Base-by-base conservation (phyloP, 2,888 invertebrate species). In the Dicyrtoma fusca region DNA sequence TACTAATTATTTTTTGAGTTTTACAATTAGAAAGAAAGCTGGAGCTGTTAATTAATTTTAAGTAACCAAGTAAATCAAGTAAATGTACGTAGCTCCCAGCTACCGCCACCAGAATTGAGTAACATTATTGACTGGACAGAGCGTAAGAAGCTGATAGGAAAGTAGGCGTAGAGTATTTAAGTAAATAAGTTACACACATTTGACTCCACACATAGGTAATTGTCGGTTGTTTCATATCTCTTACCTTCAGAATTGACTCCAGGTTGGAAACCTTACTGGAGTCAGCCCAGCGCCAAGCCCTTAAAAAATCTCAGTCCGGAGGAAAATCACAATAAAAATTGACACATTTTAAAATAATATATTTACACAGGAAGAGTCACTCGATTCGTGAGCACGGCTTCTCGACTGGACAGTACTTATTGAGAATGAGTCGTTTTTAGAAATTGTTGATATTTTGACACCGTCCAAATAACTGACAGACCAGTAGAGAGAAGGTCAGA, bases 231-330 rank as follows among this genome's bases (percentile, higher is more conserved):
- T 21, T 55, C 55, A 55, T 55, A 14, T 25, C 81, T 81, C 78
- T 74, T 80, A 85, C 84, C 83, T 83, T 83, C 76, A 85, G 83
- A 77, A 84, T 82, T 76, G 83, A 82, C 82, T 85, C 84, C 79
- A 85, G 82, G 79, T 82, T 83, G 81, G 82, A 82, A 73, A 84
- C 83, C 79, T 84, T 83, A 77, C 82, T 81, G 76, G 79, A 79
- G 76, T 76, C 77, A 69, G 74, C 75, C 76, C 76, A 76, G 76
- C 69, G 68, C 68, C 75, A 73, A 76, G 74, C 74, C 76, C 76
- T 76, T 74, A 64, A 76, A 74, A 71, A 71, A 71, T 71, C 71
- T 71, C 65, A 59, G 59, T 65, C 55, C 64, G 53, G 51, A 57
- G 51, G 23, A 64, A 34, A 64, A 65, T 71, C 65, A 71, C 71